Conservation (phyloP, 2,888 invertebrate species). For the Nesidiocoris tenuis region DNA sequence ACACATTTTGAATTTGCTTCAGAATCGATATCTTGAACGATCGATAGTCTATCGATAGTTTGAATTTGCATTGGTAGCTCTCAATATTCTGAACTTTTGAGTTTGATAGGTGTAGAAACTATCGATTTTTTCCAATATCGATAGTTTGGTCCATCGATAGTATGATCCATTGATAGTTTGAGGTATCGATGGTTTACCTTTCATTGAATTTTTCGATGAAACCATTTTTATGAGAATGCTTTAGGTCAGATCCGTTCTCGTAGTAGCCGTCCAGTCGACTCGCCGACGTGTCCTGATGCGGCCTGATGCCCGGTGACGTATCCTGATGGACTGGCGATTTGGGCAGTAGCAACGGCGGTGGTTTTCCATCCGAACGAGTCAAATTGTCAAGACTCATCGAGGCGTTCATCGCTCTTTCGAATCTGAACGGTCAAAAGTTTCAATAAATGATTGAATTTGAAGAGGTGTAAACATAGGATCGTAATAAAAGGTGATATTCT, state of each 20-base stretch:
- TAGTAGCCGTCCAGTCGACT: constrained; percentile 35
- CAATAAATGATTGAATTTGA: neutral
- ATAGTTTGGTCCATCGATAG: no score
- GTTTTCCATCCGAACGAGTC: constrained; percentile 42
- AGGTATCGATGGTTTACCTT: no score
- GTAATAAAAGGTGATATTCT: no score
- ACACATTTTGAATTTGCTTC: no score
- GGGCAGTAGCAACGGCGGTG: constrained; percentile 21
- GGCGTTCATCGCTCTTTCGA: constrained; percentile 46
- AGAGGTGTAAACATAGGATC: neutral
- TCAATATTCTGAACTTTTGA: no score
- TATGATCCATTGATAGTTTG: no score
- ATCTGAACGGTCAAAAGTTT: no score
- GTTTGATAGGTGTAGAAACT: no score
- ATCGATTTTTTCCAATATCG: no score
- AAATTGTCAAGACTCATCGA: constrained; percentile 47
- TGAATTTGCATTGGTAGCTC: no score
- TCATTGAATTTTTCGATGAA: constrained; percentile 47
- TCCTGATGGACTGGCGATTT: constrained; percentile 23
- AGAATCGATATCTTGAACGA: no score
- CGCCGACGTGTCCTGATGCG: constrained; percentile 6
- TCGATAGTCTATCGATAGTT: no score
- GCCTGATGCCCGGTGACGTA: neutral
- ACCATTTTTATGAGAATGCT: constrained; percentile 42
- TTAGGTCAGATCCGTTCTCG: constrained; percentile 46